Evolutionary conservation across 2,888 invertebrate species (phyloP).

Genomic region (Orchesella flavescens): DNA sequence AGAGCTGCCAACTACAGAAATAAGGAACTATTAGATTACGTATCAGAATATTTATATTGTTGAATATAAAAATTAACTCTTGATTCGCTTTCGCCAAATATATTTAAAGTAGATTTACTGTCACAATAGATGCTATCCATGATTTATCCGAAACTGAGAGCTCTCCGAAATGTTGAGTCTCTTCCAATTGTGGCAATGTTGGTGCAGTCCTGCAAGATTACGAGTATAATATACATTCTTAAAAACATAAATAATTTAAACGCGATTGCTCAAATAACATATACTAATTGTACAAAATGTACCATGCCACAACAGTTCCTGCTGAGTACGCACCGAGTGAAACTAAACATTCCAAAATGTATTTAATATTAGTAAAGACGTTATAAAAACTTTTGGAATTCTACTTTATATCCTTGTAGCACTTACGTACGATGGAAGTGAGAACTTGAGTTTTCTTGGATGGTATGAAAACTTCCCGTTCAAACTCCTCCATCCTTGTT

Average conservation of each 20-base stretch:
- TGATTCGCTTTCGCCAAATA: background rate
- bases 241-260: background rate
- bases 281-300: too few relatives aligned
- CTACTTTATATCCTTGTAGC: too few relatives aligned
- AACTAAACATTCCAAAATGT: slow-evolving; percentile 38
- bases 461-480: slow-evolving; percentile 56
- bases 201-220: slow-evolving; percentile 46
- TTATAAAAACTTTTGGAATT: background rate
- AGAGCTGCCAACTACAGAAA: slow-evolving; percentile 65
- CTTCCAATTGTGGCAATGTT: slow-evolving; percentile 57
- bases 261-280: background rate
- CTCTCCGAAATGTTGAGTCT: slow-evolving; percentile 57
- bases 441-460: slow-evolving; percentile 55
- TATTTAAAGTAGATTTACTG: slow-evolving; percentile 51
- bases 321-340: slow-evolving; percentile 65
- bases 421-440: slow-evolving; percentile 59
- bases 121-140: slow-evolving; percentile 77
- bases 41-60: too few relatives aligned
- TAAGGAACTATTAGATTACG: too few relatives aligned
- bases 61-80: background rate
- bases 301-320: slow-evolving; percentile 65
- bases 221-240: background rate
- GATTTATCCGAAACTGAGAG: slow-evolving; percentile 75
- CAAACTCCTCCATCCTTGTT: slow-evolving; percentile 57
- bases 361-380: background rate